Evolutionary conservation across 2,113 vertebrate genomes (phyloP).

Genomic region (Ameiurus melas): DNA sequence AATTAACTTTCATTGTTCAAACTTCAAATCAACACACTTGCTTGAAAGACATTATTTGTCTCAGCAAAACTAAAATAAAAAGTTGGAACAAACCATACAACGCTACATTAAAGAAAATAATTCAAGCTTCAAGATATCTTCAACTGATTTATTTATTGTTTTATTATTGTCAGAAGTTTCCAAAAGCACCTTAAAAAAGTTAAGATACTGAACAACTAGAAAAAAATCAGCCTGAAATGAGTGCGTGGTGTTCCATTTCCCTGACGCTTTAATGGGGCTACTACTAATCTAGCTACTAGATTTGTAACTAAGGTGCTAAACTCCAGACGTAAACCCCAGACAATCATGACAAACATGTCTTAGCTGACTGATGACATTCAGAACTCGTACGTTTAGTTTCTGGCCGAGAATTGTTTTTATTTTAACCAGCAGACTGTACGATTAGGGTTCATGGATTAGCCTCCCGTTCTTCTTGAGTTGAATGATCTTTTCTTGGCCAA

Average conservation of each 20-base stretch:
- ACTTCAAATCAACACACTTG: neutral
- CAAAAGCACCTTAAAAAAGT: neutral
- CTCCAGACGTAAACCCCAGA: neutral
- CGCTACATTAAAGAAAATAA: no score
- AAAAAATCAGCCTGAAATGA: neutral
- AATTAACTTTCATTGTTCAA: neutral
- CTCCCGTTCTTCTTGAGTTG: slow-evolving; percentile 65
- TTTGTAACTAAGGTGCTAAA: neutral
- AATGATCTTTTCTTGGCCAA: slow-evolving; percentile 69
- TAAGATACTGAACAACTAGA: neutral
- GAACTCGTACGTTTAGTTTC: neutral
- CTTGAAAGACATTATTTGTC: neutral
- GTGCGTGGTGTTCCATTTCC: neutral
- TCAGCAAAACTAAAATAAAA: neutral
- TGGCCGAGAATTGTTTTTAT: neutral
- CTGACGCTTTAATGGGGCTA: no score
- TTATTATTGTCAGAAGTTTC: neutral
- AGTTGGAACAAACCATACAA: neutral
- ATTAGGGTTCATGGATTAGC: slow-evolving; percentile 59
- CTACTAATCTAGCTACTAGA: no score
- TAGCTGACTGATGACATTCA: neutral
- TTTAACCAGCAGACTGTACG: slow-evolving; percentile 36
- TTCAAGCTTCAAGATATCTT: no score
- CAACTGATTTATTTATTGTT: neutral
- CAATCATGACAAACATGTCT: neutral